Conservation (phyloP, 2,113 vertebrate species). For the Prochilodus magdalenae region DNA sequence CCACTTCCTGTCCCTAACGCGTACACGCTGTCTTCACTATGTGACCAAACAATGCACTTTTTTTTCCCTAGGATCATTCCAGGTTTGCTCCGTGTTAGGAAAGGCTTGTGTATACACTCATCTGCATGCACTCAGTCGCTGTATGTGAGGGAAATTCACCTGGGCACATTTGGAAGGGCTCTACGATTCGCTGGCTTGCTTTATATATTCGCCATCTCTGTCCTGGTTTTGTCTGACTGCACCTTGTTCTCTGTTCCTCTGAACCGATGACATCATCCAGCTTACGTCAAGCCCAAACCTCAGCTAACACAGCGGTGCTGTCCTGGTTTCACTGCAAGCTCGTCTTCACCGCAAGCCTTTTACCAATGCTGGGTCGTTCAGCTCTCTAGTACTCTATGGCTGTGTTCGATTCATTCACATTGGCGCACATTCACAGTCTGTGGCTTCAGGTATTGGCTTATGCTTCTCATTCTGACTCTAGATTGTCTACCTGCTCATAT, state of each 20-base stretch:
- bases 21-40: neutral
- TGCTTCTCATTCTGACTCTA: neutral
- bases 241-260: conserved; percentile 33
- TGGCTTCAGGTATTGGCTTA: too few species aligned
- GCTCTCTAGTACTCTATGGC: neutral
- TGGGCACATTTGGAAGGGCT: too few species aligned
- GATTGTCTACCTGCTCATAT: neutral
- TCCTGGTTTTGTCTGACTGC: conserved; percentile 28
- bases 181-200: too few species aligned
- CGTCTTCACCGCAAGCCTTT: neutral
- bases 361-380: neutral
- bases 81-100: neutral
- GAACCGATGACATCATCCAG: conserved; percentile 50
- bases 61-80: neutral
- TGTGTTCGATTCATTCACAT: neutral
- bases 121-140: too few species aligned
- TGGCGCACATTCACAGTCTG: neutral
- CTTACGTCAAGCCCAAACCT: conserved; percentile 40
- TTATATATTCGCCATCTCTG: neutral
- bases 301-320: conserved; percentile 21
- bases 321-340: conserved; percentile 12
- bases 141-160: too few species aligned
- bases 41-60: neutral
- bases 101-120: too few species aligned
- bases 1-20: neutral